These are phyloP conservation scores for Aurelia sp. DNA, from an alignment of 30 jellyfish, hydroid and myxozoan species.

Conservation along the genomic window DNA sequence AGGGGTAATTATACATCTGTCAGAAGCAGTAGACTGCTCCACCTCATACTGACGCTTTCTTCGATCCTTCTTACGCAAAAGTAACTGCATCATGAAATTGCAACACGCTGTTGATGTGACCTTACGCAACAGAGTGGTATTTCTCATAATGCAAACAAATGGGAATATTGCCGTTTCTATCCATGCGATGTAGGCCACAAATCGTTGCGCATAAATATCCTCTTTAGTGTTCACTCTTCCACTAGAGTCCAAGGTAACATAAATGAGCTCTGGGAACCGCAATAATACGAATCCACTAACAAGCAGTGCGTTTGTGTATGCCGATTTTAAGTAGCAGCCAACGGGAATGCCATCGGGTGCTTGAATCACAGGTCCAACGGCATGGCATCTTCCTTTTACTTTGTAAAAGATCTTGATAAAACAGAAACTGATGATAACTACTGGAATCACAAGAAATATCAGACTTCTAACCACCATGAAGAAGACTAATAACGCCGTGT, in stretches of 20 bases:
- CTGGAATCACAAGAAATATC: conserved; percentile 24
- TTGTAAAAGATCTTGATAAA: conserved; percentile 23
- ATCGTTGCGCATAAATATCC: conserved; percentile 24
- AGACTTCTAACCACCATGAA: conserved; percentile 5
- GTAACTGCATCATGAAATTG: conserved; percentile 10
- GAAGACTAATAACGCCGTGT: not conserved
- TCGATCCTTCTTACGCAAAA: conserved; percentile 27
- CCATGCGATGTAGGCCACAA: conserved; percentile 58
- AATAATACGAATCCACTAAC: conserved; percentile 36
- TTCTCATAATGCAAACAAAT: conserved; percentile 55
- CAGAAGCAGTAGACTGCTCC: conserved; percentile 7
- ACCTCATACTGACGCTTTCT: conserved; percentile 43
- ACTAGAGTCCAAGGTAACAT: conserved; percentile 19
- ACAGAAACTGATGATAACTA: conserved; percentile 23
- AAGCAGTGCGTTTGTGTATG: conserved; percentile 49
- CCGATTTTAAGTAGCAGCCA: conserved; percentile 64
- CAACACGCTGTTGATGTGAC: conserved; percentile 51
- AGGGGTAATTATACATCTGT: conserved; percentile 32
- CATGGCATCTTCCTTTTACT: conserved; percentile 32
- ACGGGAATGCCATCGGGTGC: conserved; percentile 51
- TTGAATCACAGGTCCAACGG: conserved; percentile 43
- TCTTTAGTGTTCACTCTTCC: not conserved
- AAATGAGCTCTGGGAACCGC: conserved; percentile 56
- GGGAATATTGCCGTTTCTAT: conserved; percentile 46
- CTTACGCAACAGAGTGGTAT: conserved; percentile 43